Evolutionary conservation across 2,113 vertebrate genomes (phyloP).

Genomic region (Scophthalmus maximus): DNA sequence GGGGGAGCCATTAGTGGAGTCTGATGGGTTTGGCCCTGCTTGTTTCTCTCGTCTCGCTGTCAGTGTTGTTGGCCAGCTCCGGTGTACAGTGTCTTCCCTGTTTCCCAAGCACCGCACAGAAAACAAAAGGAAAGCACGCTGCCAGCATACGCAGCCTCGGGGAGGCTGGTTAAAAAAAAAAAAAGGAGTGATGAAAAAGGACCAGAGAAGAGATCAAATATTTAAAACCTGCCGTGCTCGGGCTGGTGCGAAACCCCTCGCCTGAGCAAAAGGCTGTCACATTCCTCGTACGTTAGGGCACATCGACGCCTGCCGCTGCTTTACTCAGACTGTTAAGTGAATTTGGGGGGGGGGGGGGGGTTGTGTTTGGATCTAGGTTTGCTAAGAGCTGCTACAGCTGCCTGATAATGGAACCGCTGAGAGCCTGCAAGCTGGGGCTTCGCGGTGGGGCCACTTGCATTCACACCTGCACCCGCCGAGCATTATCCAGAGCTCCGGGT

Average conservation of each 20-base stretch:
- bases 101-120: constrained; percentile 23
- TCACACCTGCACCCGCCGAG: too few species aligned
- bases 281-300: constrained; percentile 24
- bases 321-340: not conserved
- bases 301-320: constrained; percentile 12
- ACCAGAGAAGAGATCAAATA: constrained; percentile 23
- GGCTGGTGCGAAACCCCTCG: constrained; percentile 25
- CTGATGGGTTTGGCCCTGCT: constrained; percentile 43
- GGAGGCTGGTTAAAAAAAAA: constrained; percentile 8
- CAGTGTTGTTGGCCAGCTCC: constrained; percentile 30
- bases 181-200: not conserved
- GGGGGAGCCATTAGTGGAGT: constrained; percentile 48
- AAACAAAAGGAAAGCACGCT: constrained; percentile 21
- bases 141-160: constrained; percentile 28
- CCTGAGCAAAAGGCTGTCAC: constrained; percentile 42
- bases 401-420: constrained; percentile 19
- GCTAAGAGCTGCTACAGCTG: not conserved
- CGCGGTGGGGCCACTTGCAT: too few species aligned
- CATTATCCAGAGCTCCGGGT: too few species aligned
- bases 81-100: constrained; percentile 23
- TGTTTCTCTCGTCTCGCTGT: constrained; percentile 36
- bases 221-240: constrained; percentile 32
- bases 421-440: not conserved
- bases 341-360: not conserved
- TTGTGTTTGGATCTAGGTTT: constrained; percentile 8